Percentiles rank a stretch among this genome's conserved stretches.
Evolutionary conservation across 2,113 vertebrate genomes (phyloP).

Genomic region (Struthidea cinerea): DNA sequence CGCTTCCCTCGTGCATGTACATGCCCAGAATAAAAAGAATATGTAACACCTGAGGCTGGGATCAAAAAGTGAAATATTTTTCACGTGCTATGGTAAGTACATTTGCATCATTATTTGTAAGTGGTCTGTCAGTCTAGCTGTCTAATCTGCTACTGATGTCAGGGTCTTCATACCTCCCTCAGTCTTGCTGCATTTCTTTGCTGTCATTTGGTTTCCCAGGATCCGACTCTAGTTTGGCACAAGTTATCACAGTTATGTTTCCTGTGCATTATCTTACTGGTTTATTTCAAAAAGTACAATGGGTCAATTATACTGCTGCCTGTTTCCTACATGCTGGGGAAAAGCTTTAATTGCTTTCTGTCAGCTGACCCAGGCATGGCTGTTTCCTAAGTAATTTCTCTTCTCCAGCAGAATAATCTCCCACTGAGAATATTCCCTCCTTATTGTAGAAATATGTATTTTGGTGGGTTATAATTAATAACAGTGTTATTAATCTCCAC

Average conservation of each 20-base stretch:
- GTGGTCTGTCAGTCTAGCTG: neutral
- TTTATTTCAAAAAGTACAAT: constrained; percentile 8
- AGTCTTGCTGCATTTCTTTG: neutral
- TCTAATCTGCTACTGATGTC: neutral
- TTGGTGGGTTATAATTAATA: constrained; percentile 26
- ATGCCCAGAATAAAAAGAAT: neutral
- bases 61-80: neutral
- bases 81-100: neutral
- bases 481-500: constrained; percentile 3
- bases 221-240: neutral
- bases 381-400: constrained; percentile 36
- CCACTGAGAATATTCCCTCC: neutral
- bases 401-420: neutral
- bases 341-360: constrained; percentile 42
- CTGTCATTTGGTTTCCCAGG: neutral
- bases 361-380: neutral
- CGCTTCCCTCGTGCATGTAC: neutral
- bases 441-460: neutral
- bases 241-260: neutral
- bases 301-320: neutral
- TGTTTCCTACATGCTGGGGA: neutral
- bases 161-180: neutral
- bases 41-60: neutral
- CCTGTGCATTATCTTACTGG: neutral
- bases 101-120: neutral